Evolutionary conservation across 2,797 vertebrate species (phyloP).

Genomic region (Onychomys leucogaster): DNA sequence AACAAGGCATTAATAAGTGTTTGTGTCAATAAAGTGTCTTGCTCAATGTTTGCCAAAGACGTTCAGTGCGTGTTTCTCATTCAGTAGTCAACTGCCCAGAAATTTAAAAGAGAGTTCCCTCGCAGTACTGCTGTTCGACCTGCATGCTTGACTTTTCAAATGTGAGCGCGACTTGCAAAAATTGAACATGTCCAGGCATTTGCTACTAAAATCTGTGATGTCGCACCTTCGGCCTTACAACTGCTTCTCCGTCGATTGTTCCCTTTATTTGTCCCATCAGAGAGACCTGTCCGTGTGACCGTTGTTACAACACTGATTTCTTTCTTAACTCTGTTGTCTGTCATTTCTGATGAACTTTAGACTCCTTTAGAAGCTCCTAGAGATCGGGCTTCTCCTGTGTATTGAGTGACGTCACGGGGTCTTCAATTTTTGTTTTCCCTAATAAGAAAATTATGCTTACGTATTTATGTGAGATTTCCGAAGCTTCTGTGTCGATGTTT

Average conservation of each 20-base stretch:
- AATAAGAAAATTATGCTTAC: slow-evolving; percentile 60
- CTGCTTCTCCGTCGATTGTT: slow-evolving; percentile 85
- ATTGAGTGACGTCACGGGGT: slow-evolving; percentile 69
- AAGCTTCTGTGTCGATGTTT: slow-evolving; percentile 76
- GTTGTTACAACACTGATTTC: slow-evolving; percentile 41
- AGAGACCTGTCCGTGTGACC: slow-evolving; percentile 72
- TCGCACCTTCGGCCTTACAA: slow-evolving; percentile 93
- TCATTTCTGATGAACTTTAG: slow-evolving; percentile 56
- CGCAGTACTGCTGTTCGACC: slow-evolving; percentile 82
- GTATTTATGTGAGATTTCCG: slow-evolving; percentile 67
- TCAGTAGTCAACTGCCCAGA: slow-evolving; percentile 81
- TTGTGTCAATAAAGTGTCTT: slow-evolving; percentile 86
- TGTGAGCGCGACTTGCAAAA: slow-evolving; percentile 85
- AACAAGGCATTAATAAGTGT: slow-evolving; percentile 81
- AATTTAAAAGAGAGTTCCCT: slow-evolving; percentile 79
- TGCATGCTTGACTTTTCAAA: slow-evolving; percentile 88
- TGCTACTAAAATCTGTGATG: slow-evolving; percentile 90
- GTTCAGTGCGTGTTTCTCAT: slow-evolving; percentile 82
- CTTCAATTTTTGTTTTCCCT: slow-evolving; percentile 75
- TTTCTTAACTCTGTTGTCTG: slow-evolving; percentile 50
- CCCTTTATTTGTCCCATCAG: slow-evolving; percentile 64
- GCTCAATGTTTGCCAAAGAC: slow-evolving; percentile 94
- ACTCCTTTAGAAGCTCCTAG: slow-evolving; percentile 68
- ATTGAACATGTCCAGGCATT: slow-evolving; percentile 88
- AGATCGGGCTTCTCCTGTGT: slow-evolving; percentile 67